Conservation (phyloP, 2,888 invertebrate species). For the Eustalomyia histrio region DNA sequence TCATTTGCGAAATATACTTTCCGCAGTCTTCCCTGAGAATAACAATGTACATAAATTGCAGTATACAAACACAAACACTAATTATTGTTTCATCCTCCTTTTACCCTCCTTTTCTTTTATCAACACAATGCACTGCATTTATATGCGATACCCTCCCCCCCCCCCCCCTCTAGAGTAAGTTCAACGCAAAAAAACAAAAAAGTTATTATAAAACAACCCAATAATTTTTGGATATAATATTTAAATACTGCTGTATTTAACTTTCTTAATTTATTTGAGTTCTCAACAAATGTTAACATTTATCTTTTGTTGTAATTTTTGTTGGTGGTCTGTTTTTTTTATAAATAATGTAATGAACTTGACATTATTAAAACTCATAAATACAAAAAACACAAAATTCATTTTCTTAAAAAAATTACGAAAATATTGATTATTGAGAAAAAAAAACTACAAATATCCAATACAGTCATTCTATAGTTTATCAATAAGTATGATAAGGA, state of each 20-base stretch:
- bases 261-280: not conserved
- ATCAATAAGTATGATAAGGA: not conserved
- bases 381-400: constrained; percentile 24
- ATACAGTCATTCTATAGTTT: not conserved
- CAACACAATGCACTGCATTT: too few relatives aligned
- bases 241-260: not conserved
- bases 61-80: too few relatives aligned
- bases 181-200: too few relatives aligned
- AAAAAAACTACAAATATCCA: not conserved
- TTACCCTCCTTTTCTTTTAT: too few relatives aligned
- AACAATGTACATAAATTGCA: too few relatives aligned
- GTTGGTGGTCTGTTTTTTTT: not conserved
- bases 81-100: too few relatives aligned
- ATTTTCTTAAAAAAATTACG: constrained; percentile 17
- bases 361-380: constrained; percentile 55
- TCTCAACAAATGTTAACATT: not conserved
- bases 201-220: too few relatives aligned
- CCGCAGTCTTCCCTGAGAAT: too few relatives aligned
- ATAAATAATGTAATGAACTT: constrained; percentile 58
- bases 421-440: constrained; percentile 16
- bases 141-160: too few relatives aligned
- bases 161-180: too few relatives aligned
- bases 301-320: not conserved
- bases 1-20: too few relatives aligned
- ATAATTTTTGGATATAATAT: too few relatives aligned